phyloP scores from a whole-genome alignment of 2,113 vertebrate species.

The Eleginops maclovinus region DNA sequence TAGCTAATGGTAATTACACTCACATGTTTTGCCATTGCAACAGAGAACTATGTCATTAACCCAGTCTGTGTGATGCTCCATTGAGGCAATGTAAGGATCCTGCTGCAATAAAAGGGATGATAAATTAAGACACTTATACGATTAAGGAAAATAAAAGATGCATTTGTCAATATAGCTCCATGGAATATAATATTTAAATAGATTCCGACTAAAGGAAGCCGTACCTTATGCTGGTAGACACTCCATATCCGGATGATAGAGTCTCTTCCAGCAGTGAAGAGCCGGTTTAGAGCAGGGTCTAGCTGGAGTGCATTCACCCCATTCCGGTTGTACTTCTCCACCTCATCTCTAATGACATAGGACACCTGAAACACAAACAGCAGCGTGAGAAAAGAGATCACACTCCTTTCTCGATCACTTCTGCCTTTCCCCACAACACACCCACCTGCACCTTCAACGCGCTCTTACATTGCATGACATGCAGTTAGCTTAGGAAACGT shows the following conservation, averaged over 20 bases:
- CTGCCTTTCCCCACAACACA: constrained; percentile 2
- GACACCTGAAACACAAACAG: constrained; percentile 87
- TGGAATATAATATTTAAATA: not conserved
- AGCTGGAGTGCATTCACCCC: constrained; percentile 98
- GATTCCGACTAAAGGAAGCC: not conserved
- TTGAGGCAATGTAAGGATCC: constrained; percentile 98
- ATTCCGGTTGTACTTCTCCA: constrained; percentile 97
- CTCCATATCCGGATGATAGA: constrained; percentile 99
- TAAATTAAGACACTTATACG: not conserved
- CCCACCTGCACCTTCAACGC: not conserved
- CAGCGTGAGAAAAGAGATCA: not conserved
- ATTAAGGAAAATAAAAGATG: not conserved
- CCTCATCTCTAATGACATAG: constrained; percentile 98
- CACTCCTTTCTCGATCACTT: not conserved
- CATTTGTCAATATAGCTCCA: not conserved
- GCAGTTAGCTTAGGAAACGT: not conserved
- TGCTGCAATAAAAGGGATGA: constrained; percentile 83
- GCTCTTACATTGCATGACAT: not conserved
- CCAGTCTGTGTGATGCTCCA: constrained; percentile 99
- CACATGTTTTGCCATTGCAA: constrained; percentile 98
- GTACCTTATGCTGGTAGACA: constrained; percentile 97
- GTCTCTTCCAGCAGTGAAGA: constrained; percentile 97
- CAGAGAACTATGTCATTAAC: constrained; percentile 98
- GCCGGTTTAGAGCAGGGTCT: constrained; percentile 93
- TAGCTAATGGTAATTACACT: constrained; percentile 73